Evolutionary conservation across 1,140 invertebrate genomes (phyloP).

Genomic region (Hycleus phaleratus): DNA sequence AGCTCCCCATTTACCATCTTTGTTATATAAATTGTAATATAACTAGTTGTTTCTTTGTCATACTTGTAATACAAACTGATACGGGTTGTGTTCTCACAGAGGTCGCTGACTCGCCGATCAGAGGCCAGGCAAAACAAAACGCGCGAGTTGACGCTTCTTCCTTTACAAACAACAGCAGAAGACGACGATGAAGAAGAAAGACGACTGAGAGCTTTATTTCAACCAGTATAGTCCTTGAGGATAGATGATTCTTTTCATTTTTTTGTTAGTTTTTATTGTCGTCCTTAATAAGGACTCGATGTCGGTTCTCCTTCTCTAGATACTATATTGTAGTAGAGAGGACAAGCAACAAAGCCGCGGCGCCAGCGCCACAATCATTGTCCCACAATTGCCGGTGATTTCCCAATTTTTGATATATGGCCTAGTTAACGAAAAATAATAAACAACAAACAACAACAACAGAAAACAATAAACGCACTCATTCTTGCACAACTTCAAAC

Average conservation of each 20-base stretch:
- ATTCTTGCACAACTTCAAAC: slow-evolving; percentile 4
- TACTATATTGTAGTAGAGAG: too few relatives aligned
- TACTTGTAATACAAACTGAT: slow-evolving; percentile 11
- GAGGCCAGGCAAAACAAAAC: slow-evolving; percentile 37
- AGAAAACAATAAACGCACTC: slow-evolving; percentile 3
- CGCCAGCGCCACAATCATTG: too few relatives aligned
- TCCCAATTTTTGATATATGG: background rate
- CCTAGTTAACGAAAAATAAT: background rate
- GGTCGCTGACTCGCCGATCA: slow-evolving; percentile 36
- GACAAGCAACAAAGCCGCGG: too few relatives aligned
- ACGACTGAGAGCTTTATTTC: too few relatives aligned
- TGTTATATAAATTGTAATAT: slow-evolving; percentile 10
- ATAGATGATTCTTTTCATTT: too few relatives aligned
- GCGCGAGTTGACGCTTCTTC: slow-evolving; percentile 33
- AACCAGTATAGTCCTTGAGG: too few relatives aligned
- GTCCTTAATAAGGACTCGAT: too few relatives aligned
- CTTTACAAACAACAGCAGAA: slow-evolving; percentile 2
- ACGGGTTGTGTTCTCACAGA: slow-evolving; percentile 35
- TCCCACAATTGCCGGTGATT: too few relatives aligned
- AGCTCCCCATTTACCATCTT: slow-evolving; percentile 1
- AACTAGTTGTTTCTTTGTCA: slow-evolving; percentile 14
- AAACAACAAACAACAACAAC: too few relatives aligned
- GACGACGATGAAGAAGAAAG: too few relatives aligned
- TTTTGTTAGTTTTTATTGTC: too few relatives aligned
- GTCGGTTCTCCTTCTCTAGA: background rate